Conservation (phyloP, 2,113 vertebrate genomes). For the Nansenia antarctica region DNA sequence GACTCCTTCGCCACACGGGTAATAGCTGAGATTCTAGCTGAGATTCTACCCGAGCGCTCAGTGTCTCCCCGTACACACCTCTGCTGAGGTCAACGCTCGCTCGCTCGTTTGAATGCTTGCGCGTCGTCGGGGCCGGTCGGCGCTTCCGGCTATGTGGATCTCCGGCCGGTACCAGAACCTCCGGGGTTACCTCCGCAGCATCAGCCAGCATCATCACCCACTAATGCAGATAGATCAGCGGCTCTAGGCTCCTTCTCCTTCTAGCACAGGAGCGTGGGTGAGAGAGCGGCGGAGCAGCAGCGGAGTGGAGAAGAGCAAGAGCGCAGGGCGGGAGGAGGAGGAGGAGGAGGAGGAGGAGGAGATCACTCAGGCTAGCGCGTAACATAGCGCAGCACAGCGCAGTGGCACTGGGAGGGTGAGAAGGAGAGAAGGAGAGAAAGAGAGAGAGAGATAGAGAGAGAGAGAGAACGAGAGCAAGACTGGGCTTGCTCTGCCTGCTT, state of each 20-base stretch:
- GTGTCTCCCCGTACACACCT: not conserved
- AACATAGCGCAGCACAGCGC: slow-evolving; percentile 53
- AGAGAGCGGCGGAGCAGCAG: not conserved
- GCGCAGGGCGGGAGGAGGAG: slow-evolving; percentile 39
- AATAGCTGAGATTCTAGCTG: slow-evolving; percentile 79
- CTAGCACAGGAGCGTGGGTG: slow-evolving; percentile 17
- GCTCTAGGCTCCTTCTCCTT: slow-evolving; percentile 42
- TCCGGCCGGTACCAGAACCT: slow-evolving; percentile 80
- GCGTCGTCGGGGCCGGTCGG: not conserved
- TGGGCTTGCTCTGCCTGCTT: slow-evolving; percentile 36
- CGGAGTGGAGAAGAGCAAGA: slow-evolving; percentile 2
- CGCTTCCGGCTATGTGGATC: slow-evolving; percentile 68
- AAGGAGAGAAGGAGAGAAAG: slow-evolving; percentile 34
- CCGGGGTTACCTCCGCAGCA: no score
- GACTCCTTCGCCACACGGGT: slow-evolving; percentile 67
- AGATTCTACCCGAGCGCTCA: not conserved
- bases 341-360: slow-evolving; percentile 45
- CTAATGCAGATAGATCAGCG: slow-evolving; percentile 79
- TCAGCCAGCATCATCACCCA: slow-evolving; percentile 75
- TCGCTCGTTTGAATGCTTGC: slow-evolving; percentile 50
- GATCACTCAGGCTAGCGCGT: slow-evolving; percentile 61
- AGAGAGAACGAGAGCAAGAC: slow-evolving; percentile 32
- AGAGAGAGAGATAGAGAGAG: no score
- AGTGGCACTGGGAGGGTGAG: slow-evolving; percentile 39
- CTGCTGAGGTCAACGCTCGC: not conserved